Conservation (phyloP, 1,140 invertebrate genomes). For the Panagrolaimus sp. region DNA sequence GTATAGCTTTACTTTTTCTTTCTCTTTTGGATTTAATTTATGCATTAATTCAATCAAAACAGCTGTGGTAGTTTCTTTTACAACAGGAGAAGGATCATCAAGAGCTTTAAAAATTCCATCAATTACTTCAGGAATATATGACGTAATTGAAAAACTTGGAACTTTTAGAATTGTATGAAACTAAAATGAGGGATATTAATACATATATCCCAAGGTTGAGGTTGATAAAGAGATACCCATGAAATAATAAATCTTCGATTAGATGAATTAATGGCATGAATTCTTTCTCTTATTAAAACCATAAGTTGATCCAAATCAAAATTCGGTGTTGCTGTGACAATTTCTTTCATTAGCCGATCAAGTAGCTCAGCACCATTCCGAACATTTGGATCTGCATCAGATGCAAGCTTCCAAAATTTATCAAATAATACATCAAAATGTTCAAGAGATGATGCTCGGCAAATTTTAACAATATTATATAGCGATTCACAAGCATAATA, state of each 20-base stretch:
- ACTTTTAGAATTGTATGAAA: constrained; percentile 86
- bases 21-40: constrained; percentile 77
- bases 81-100: constrained; percentile 71
- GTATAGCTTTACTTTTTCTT: constrained; percentile 9
- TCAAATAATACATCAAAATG: constrained; percentile 90
- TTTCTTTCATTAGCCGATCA: constrained; percentile 89
- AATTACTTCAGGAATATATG: constrained; percentile 84
- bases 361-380: constrained; percentile 88
- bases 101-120: constrained; percentile 90
- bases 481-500: constrained; percentile 97
- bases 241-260: constrained; percentile 79
- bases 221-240: constrained; percentile 60
- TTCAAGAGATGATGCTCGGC: constrained; percentile 73
- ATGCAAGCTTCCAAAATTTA: constrained; percentile 71
- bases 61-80: constrained; percentile 78
- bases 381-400: constrained; percentile 81
- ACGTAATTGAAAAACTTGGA: constrained; percentile 84
- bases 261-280: constrained; percentile 83
- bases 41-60: constrained; percentile 84
- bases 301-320: constrained; percentile 87
- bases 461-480: constrained; percentile 97
- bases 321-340: constrained; percentile 82
- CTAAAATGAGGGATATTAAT: constrained; percentile 68
- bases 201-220: constrained; percentile 16
- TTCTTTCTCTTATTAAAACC: constrained; percentile 79